A percentile compares a stretch with the other conserved stretches of the same genome.
phyloP scores from a whole-genome alignment of 1,140 invertebrate genomes.

The Oscheius sp. region DNA sequence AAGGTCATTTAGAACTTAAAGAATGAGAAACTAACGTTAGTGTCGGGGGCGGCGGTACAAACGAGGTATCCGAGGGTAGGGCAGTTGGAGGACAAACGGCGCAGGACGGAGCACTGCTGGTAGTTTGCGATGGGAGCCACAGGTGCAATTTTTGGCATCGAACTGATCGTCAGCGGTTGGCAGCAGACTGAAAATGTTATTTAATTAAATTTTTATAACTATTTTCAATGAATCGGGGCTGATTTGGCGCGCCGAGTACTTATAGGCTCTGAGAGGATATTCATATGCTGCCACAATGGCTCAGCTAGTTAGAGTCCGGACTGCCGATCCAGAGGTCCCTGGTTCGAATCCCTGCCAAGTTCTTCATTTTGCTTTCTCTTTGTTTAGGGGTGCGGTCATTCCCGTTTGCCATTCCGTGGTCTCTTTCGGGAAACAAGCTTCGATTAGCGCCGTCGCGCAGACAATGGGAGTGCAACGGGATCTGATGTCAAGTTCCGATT shows the following conservation, averaged over 20 bases:
- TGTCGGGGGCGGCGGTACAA: not conserved
- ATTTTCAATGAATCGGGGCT: too few species aligned
- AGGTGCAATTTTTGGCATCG: not conserved
- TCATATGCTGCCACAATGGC: not conserved
- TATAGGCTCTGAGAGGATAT: not conserved
- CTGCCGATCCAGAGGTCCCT: not conserved
- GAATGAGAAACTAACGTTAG: not conserved
- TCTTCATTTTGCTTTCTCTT: not conserved
- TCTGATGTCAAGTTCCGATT: too few species aligned
- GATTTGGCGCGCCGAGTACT: too few species aligned
- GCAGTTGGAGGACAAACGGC: not conserved
- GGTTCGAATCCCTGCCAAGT: not conserved
- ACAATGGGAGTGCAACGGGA: too few species aligned
- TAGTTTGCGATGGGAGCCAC: not conserved
- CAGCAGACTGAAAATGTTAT: conserved; percentile 2
- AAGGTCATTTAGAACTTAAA: too few species aligned
- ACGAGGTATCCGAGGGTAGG: not conserved
- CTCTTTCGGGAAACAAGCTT: too few species aligned
- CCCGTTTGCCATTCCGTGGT: too few species aligned
- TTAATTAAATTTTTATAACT: too few species aligned
- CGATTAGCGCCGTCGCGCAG: too few species aligned
- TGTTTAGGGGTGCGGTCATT: too few species aligned
- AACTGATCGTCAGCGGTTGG: not conserved
- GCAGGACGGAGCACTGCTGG: not conserved
- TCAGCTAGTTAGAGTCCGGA: not conserved